Evolutionary conservation across 2,113 vertebrate genomes (phyloP).

Genomic region (Sylvicapra grimmia): DNA sequence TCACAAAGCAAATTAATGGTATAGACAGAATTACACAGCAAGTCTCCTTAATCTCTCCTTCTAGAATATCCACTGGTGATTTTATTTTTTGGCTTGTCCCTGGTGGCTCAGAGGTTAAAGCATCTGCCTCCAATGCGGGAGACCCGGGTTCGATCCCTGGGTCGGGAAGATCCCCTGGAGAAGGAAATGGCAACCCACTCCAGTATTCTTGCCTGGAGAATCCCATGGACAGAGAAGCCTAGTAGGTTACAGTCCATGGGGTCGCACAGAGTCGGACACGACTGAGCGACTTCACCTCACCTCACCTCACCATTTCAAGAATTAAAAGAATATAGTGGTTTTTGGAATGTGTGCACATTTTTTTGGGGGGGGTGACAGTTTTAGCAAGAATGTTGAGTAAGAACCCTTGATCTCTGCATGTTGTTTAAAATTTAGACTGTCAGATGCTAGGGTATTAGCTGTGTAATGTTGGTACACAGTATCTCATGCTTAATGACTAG

Average conservation of each 20-base stretch:
- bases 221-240: too few relatives aligned
- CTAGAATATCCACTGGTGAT: background rate
- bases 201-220: too few relatives aligned
- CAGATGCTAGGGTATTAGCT: background rate
- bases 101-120: too few relatives aligned
- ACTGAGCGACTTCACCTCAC: too few relatives aligned
- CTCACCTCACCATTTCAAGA: too few relatives aligned
- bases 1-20: background rate
- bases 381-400: background rate
- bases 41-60: background rate
- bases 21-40: background rate
- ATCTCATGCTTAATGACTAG: background rate
- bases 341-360: background rate
- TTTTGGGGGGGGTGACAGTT: background rate
- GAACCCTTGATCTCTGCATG: background rate
- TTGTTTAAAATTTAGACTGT: background rate
- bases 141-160: too few relatives aligned
- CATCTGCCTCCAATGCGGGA: too few relatives aligned
- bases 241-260: too few relatives aligned
- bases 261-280: too few relatives aligned
- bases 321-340: background rate
- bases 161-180: too few relatives aligned
- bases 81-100: constrained; percentile 5
- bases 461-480: background rate
- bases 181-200: too few relatives aligned